Evolutionary conservation across 2,888 invertebrate genomes (phyloP).

Genomic region (Spisula subtruncata): DNA sequence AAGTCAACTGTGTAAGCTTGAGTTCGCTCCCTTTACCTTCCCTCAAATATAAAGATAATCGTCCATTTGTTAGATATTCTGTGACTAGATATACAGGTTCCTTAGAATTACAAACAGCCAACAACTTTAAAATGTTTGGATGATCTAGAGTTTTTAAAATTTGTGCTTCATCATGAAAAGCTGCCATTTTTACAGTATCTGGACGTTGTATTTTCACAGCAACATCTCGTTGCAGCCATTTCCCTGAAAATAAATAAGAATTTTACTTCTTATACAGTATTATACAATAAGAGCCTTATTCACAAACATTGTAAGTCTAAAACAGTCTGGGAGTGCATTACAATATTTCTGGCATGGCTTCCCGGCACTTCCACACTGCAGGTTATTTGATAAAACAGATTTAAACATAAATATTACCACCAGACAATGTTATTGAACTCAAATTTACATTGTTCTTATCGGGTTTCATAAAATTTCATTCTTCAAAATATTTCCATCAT

Average conservation of each 20-base stretch:
- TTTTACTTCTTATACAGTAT: background rate
- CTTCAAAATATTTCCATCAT: background rate
- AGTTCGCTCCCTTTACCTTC: slow-evolving; percentile 90
- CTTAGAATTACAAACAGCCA: slow-evolving; percentile 95
- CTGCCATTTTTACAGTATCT: slow-evolving; percentile 96
- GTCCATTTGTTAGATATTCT: slow-evolving; percentile 98
- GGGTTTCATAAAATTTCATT: background rate
- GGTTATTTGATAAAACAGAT: too few relatives aligned
- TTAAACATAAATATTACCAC: too few relatives aligned
- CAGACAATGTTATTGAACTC: background rate
- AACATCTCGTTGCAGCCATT: slow-evolving; percentile 98
- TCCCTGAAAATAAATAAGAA: slow-evolving; percentile 88
- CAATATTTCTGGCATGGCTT: too few relatives aligned
- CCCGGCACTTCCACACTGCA: too few relatives aligned
- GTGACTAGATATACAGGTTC: slow-evolving; percentile 97
- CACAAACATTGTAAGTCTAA: too few relatives aligned
- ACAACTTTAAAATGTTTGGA: slow-evolving; percentile 94
- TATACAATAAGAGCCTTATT: too few relatives aligned
- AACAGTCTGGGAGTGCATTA: too few relatives aligned
- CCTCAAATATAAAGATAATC: slow-evolving; percentile 96
- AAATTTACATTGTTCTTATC: background rate
- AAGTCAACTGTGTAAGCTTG: slow-evolving; percentile 94
- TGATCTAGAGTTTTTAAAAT: slow-evolving; percentile 87
- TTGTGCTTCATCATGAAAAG: slow-evolving; percentile 95
- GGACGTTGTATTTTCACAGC: slow-evolving; percentile 99